A percentile compares a stretch with the other conserved stretches of the same genome.
Conservation (phyloP, 2,113 vertebrate species). For the Pituophis catenifer region DNA sequence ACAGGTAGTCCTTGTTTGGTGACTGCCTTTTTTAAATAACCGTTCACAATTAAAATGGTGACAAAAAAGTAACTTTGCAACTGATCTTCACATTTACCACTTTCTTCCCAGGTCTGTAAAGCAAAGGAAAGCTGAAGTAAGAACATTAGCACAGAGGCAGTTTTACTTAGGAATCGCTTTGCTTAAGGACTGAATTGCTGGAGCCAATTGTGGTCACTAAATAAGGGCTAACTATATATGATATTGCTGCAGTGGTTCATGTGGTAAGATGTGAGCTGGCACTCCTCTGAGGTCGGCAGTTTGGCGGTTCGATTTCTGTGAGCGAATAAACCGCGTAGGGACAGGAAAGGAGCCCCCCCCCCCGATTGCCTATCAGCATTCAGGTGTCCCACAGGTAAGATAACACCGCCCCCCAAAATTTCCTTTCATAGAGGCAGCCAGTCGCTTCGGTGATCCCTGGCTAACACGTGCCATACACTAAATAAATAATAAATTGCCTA, state of each 20-base stretch:
- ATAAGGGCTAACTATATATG: neutral
- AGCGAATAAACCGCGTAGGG: too few species aligned
- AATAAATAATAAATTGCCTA: neutral
- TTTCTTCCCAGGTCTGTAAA: neutral
- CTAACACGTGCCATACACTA: too few species aligned
- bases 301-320: too few species aligned
- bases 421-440: too few species aligned
- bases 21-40: neutral
- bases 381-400: too few species aligned
- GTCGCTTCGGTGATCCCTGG: too few species aligned
- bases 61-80: neutral
- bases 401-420: too few species aligned
- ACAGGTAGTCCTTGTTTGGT: neutral
- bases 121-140: neutral
- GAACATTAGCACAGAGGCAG: neutral
- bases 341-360: too few species aligned
- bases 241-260: too few species aligned
- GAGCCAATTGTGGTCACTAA: neutral
- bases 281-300: too few species aligned
- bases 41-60: neutral
- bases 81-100: neutral
- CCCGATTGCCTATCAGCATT: too few species aligned
- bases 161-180: neutral
- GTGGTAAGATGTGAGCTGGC: too few species aligned
- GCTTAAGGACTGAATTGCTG: neutral